Percentiles rank a stretch among this genome's conserved stretches.
phyloP scores from a whole-genome alignment of 2,113 vertebrate species.

The Eretmodus cyanostictus region DNA sequence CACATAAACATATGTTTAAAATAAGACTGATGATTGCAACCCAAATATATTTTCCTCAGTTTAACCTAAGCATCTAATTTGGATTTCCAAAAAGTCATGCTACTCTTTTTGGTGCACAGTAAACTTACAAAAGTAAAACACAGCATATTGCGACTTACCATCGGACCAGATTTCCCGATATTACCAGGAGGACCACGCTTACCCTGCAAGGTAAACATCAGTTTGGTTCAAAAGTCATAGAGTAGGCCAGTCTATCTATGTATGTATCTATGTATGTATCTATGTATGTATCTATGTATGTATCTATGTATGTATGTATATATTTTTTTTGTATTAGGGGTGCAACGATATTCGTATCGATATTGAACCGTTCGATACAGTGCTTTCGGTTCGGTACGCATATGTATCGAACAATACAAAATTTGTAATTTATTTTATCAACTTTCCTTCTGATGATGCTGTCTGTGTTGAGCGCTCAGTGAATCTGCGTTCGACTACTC shows the following conservation, averaged over 20 bases:
- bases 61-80: background rate
- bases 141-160: conserved; percentile 50
- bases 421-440: no score
- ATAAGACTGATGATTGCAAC: background rate
- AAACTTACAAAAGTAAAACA: background rate
- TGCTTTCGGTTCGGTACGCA: no score
- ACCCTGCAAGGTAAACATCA: conserved; percentile 71
- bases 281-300: no score
- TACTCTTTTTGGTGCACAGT: background rate
- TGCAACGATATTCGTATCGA: no score
- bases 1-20: background rate
- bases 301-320: no score
- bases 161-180: conserved; percentile 83
- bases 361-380: no score
- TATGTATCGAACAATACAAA: no score
- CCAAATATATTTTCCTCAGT: background rate
- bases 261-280: no score
- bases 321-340: no score
- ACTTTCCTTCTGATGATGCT: no score
- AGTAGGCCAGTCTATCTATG: background rate
- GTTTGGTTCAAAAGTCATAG: background rate
- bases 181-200: conserved; percentile 84
- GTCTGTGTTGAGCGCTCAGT: no score
- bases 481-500: no score
- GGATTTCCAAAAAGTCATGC: background rate